A percentile compares a stretch with the other conserved stretches of the same genome.
Evolutionary conservation across 64 coral and sea anemone species (phyloP).

Genomic region (Acropora yongei): DNA sequence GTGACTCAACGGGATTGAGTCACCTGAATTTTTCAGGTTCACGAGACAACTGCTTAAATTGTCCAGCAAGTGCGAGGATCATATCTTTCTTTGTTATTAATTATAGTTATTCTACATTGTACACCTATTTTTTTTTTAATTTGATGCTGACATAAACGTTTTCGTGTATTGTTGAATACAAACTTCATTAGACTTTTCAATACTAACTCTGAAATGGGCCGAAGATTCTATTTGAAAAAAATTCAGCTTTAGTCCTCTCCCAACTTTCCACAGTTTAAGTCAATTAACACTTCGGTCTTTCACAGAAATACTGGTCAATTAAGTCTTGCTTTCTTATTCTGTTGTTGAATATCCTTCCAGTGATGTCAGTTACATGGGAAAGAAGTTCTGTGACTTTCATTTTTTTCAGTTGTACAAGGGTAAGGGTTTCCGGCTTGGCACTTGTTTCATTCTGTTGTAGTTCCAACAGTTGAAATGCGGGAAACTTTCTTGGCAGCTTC

Average conservation of each 20-base stretch:
- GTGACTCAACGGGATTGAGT: too few relatives aligned
- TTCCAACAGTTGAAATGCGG: not conserved
- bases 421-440: not conserved
- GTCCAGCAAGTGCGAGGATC: too few relatives aligned
- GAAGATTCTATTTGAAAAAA: not conserved
- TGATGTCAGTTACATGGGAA: slow-evolving; percentile 4
- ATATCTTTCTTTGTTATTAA: too few relatives aligned
- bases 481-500: slow-evolving; percentile 2
- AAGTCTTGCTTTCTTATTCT: slow-evolving; percentile 15
- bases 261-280: slow-evolving; percentile 2
- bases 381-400: slow-evolving; percentile 34
- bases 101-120: slow-evolving; percentile 13
- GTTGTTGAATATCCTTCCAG: slow-evolving; percentile 3
- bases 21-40: too few relatives aligned
- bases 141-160: slow-evolving; percentile 15
- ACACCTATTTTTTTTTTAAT: not conserved
- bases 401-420: slow-evolving; percentile 36
- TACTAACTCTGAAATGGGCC: not conserved
- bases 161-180: slow-evolving; percentile 16
- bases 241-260: not conserved
- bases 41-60: too few relatives aligned
- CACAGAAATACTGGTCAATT: slow-evolving; percentile 16
- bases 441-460: not conserved
- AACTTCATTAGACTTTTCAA: slow-evolving; percentile 18
- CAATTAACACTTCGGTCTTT: slow-evolving; percentile 7